Conservation (phyloP, 2,113 vertebrate genomes). For the Promerops cafer region DNA sequence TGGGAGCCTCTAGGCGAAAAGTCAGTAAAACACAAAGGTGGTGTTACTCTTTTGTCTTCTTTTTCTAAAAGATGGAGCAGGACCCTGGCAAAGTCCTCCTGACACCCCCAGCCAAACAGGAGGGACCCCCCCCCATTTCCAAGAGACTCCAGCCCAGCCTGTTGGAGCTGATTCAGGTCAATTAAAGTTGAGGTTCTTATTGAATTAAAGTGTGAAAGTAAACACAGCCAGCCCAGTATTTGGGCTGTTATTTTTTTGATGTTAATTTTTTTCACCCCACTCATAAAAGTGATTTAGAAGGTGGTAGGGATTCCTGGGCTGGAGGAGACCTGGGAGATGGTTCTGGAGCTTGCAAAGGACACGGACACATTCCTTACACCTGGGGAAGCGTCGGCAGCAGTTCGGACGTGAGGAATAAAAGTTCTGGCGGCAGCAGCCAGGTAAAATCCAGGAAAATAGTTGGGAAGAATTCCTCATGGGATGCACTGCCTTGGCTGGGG, state of each 20-base stretch:
- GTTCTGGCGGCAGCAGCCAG: neutral
- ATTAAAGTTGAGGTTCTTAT: neutral
- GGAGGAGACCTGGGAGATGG: neutral
- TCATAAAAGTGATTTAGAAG: constrained; percentile 8
- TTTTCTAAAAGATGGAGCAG: neutral
- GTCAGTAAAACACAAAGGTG: neutral
- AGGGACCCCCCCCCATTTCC: neutral
- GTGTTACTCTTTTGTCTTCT: neutral
- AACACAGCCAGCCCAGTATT: neutral
- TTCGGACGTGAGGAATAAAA: neutral
- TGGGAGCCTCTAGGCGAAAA: neutral
- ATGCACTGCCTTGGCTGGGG: neutral
- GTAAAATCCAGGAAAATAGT: neutral
- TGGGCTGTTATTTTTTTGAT: neutral
- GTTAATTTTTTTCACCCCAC: neutral
- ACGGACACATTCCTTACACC: neutral
- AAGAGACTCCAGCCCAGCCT: neutral
- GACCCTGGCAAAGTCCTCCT: neutral
- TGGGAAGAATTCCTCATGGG: neutral
- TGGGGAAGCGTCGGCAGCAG: neutral
- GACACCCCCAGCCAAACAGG: rapidly evolving
- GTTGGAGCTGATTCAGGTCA: neutral
- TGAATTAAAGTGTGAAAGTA: constrained; percentile 24
- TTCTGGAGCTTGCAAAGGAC: neutral
- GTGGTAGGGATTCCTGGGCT: neutral